Evolutionary conservation across 2,888 invertebrate genomes (phyloP).

Genomic region (Muscina levida): DNA sequence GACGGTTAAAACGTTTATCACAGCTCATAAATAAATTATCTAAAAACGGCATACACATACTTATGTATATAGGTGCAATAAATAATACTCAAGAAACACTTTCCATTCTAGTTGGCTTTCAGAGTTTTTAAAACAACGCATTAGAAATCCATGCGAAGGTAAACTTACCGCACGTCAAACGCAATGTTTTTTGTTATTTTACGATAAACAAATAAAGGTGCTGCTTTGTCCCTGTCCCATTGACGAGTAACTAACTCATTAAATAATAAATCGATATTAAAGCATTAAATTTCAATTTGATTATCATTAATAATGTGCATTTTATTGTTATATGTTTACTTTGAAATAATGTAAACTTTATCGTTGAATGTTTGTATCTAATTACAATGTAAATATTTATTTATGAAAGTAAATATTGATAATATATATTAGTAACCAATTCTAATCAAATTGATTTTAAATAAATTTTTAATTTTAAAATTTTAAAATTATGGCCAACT

Average conservation of each 20-base stretch:
- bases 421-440: too few relatives aligned
- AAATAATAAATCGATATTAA: slow-evolving; percentile 8
- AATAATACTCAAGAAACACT: slow-evolving; percentile 10
- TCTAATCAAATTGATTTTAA: too few relatives aligned
- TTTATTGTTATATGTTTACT: background rate
- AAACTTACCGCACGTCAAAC: background rate
- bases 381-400: slow-evolving; percentile 55
- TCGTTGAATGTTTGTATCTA: too few relatives aligned
- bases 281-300: slow-evolving; percentile 40
- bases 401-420: background rate
- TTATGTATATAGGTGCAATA: slow-evolving; percentile 19
- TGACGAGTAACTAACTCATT: background rate
- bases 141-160: background rate
- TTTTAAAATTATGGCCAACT: too few relatives aligned
- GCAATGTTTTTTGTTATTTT: background rate
- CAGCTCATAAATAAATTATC: slow-evolving; percentile 62
- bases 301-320: slow-evolving; percentile 37
- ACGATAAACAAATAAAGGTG: background rate
- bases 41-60: too few relatives aligned
- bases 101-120: background rate
- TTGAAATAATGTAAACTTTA: too few relatives aligned
- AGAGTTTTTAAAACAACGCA: background rate
- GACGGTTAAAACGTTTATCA: slow-evolving; percentile 60
- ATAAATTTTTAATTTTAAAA: too few relatives aligned
- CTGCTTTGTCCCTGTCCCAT: background rate